phyloP scores from a whole-genome alignment of 2,888 invertebrate species.

The Heterodera filipjevi region DNA sequence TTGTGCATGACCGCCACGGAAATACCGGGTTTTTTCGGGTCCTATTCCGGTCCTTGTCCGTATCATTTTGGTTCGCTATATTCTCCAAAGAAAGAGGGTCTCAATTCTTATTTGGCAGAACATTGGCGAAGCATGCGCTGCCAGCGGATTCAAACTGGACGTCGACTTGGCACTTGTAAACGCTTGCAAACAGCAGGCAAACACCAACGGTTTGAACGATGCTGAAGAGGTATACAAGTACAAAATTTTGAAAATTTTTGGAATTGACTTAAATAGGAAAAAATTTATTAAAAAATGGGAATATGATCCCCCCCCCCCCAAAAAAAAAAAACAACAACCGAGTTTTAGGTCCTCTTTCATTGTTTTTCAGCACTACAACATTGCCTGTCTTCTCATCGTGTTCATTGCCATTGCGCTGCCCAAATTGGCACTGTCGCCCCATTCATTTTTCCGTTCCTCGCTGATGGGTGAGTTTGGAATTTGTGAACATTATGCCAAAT shows the following conservation, averaged over 20 bases:
- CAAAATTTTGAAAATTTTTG: too few relatives aligned
- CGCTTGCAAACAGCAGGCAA: conserved; percentile 79
- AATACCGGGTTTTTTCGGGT: too few relatives aligned
- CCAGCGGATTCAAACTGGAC: conserved; percentile 88
- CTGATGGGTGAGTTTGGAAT: conserved; percentile 33
- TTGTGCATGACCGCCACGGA: too few relatives aligned
- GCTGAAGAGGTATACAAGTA: conserved; percentile 27
- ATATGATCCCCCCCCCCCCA: not conserved
- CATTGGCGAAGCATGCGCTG: conserved; percentile 95
- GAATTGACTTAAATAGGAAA: too few relatives aligned
- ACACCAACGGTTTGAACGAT: conserved; percentile 39
- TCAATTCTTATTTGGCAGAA: conserved; percentile 71
- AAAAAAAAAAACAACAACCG: too few relatives aligned
- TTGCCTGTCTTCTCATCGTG: conserved; percentile 94
- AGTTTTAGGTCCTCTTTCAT: too few relatives aligned
- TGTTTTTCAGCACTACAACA: conserved; percentile 58
- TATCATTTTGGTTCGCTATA: too few relatives aligned
- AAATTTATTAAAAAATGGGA: too few relatives aligned
- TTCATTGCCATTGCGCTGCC: conserved; percentile 73
- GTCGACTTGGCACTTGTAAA: conserved; percentile 92
- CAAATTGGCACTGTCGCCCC: conserved; percentile 39
- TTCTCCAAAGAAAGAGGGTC: not conserved
- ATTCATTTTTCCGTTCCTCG: conserved; percentile 43
- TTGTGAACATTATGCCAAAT: not conserved
- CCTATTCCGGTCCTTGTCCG: too few relatives aligned